Percentiles rank a stretch among this genome's conserved stretches.
Evolutionary conservation across 2,113 vertebrate genomes (phyloP).

Genomic region (Seriola dumerili): DNA sequence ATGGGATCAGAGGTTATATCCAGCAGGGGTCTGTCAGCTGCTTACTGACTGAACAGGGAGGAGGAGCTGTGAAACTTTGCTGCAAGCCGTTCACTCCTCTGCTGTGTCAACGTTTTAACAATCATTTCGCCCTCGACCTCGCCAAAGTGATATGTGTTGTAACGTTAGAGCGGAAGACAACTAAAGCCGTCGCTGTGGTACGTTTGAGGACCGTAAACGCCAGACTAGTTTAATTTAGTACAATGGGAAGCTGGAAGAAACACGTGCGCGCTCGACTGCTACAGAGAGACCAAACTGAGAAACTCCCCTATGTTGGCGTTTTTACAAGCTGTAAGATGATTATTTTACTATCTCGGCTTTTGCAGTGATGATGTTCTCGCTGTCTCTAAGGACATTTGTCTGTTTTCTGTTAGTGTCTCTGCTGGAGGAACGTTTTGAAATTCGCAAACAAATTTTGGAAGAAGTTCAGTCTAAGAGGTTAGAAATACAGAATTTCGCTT

Average conservation of each 20-base stretch:
- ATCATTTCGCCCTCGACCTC: background rate
- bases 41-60: constrained; percentile 44
- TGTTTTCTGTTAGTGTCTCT: constrained; percentile 73
- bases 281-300: constrained; percentile 77
- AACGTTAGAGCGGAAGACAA: background rate
- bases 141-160: background rate
- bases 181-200: fast-evolving
- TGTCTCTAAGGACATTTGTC: background rate
- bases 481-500: constrained; percentile 3
- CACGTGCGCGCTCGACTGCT: constrained; percentile 76
- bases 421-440: constrained; percentile 76
- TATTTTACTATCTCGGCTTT: background rate
- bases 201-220: background rate
- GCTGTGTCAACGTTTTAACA: background rate
- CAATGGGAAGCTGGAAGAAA: constrained; percentile 82
- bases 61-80: constrained; percentile 47
- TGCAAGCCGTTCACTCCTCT: background rate
- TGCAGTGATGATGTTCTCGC: background rate
- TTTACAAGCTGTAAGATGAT: constrained; percentile 73
- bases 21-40: constrained; percentile 22
- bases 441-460: constrained; percentile 71
- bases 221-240: too few relatives aligned
- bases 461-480: constrained; percentile 66
- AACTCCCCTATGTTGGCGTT: constrained; percentile 74
- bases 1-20: background rate